Percentiles rank a stretch among this genome's conserved stretches.
phyloP scores from a whole-genome alignment of 2,113 vertebrate species.

The Elanoides forficatus region DNA sequence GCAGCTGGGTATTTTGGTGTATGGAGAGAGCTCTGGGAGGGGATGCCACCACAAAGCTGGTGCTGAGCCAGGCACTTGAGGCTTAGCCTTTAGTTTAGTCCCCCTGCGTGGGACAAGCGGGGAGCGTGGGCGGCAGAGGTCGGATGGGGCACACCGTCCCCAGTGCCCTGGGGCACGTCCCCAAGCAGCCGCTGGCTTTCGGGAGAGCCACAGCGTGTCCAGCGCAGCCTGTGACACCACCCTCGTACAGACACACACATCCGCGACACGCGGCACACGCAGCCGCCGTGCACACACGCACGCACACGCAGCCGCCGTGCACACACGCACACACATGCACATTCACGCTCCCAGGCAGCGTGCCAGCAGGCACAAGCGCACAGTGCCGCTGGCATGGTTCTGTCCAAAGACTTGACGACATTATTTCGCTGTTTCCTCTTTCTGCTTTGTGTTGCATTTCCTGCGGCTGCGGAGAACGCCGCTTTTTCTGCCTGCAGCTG shows the following conservation, averaged over 20 bases:
- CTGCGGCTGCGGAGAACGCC: fast-evolving
- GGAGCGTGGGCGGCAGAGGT: neutral
- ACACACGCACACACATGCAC: fast-evolving
- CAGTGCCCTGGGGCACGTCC: neutral
- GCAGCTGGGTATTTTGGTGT: neutral
- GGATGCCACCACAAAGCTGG: neutral
- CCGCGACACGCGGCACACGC: fast-evolving
- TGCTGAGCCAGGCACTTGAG: neutral
- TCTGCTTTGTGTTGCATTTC: neutral
- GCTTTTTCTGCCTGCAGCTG: neutral
- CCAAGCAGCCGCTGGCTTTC: fast-evolving
- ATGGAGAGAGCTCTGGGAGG: fast-evolving
- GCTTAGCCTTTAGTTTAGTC: neutral
- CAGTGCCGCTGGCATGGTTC: fast-evolving
- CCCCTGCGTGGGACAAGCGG: fast-evolving
- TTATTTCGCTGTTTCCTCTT: neutral
- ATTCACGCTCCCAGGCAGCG: fast-evolving
- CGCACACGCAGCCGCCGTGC: no score
- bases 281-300: fast-evolving
- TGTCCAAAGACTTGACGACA: neutral
- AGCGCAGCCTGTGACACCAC: neutral
- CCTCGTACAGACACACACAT: fast-evolving
- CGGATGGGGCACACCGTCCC: fast-evolving
- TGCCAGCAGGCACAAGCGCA: neutral
- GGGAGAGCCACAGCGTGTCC: neutral